Conservation (phyloP, 2,113 vertebrate species). For the Bolborhynchus lineola region DNA sequence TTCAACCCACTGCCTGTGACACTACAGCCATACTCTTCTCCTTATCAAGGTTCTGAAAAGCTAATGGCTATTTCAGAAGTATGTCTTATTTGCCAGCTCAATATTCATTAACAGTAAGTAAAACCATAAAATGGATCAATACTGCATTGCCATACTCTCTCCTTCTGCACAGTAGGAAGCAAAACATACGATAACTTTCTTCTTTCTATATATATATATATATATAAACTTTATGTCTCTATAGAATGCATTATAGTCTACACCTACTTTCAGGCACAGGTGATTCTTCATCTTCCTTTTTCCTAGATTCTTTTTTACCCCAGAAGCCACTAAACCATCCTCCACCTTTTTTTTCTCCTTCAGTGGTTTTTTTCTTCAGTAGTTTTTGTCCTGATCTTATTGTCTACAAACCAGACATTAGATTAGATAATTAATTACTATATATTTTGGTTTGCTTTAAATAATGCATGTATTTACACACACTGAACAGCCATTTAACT, state of each 20-base stretch:
- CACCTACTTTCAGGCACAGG: conserved; percentile 81
- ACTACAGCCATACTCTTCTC: not conserved
- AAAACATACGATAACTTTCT: not conserved
- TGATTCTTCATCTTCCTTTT: conserved; percentile 83
- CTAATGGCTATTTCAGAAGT: not conserved
- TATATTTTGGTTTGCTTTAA: not conserved
- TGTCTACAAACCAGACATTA: conserved; percentile 72
- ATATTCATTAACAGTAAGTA: not conserved
- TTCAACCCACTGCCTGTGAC: fast-evolving
- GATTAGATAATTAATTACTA: not conserved
- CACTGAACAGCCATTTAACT: not conserved
- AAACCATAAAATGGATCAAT: not conserved
- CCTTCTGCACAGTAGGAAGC: not conserved
- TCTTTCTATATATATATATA: not conserved
- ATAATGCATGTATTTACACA: not conserved
- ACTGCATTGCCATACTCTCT: not conserved
- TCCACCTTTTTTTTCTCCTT: conserved; percentile 81
- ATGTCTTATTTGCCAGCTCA: not conserved
- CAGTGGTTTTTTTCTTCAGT: conserved; percentile 78
- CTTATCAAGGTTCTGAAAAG: not conserved
- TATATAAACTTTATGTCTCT: not conserved
- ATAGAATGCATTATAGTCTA: not conserved
- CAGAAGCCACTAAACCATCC: conserved; percentile 91
- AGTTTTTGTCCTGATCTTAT: conserved; percentile 91
- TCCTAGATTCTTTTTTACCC: conserved; percentile 83